Conservation (phyloP, 2,797 vertebrate genomes). For the Hybognathus amarus region DNA sequence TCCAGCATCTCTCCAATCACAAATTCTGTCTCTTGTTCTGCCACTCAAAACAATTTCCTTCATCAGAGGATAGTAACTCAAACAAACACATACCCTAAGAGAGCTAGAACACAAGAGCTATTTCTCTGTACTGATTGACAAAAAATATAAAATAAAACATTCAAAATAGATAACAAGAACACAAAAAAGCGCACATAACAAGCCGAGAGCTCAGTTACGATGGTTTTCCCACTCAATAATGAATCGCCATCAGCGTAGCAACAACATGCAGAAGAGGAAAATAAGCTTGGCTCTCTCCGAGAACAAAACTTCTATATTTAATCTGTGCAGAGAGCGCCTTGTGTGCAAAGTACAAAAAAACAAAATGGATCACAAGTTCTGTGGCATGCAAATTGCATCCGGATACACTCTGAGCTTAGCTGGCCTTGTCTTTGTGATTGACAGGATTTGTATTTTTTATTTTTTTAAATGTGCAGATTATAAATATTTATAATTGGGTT, state of each 20-base stretch:
- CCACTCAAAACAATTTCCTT: constrained; percentile 41
- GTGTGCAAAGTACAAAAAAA: constrained; percentile 77
- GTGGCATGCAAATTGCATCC: constrained; percentile 80
- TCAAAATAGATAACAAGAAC: constrained; percentile 84
- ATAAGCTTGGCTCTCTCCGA: constrained; percentile 71
- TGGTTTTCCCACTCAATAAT: constrained; percentile 82
- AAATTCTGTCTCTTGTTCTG: constrained; percentile 21
- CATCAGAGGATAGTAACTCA: constrained; percentile 68
- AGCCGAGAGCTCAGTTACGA: constrained; percentile 79
- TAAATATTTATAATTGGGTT: constrained; percentile 87
- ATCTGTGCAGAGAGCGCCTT: constrained; percentile 79
- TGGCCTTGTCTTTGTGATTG: constrained; percentile 77
- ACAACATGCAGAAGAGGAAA: constrained; percentile 70
- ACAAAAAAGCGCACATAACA: constrained; percentile 75
- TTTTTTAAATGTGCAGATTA: constrained; percentile 80
- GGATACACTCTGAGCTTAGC: constrained; percentile 77
- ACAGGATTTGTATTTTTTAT: constrained; percentile 76
- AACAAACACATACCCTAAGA: constrained; percentile 76
- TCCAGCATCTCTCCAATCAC: constrained; percentile 41
- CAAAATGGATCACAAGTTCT: constrained; percentile 79
- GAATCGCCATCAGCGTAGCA: constrained; percentile 79
- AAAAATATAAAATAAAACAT: constrained; percentile 78
- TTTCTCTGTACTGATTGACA: constrained; percentile 76
- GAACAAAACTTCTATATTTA: constrained; percentile 87
- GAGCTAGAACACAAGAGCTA: constrained; percentile 70